These are phyloP conservation scores for Antechinus stuartii DNA, from an alignment of 2,113 vertebrate species.

Conservation along the genomic window DNA sequence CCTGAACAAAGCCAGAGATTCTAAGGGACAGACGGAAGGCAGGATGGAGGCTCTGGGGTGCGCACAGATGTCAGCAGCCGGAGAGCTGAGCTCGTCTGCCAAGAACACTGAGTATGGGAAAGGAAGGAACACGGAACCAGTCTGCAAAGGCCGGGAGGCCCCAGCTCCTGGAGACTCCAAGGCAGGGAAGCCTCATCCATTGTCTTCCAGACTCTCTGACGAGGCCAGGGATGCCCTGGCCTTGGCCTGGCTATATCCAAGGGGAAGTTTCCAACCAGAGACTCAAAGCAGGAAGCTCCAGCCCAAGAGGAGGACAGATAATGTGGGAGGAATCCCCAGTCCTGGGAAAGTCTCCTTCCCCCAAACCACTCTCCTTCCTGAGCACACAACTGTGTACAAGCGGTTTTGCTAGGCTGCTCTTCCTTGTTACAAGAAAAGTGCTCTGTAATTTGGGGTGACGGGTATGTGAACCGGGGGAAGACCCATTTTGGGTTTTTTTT, in stretches of 20 bases:
- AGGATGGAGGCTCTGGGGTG: not conserved
- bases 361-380: not conserved
- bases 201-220: not conserved
- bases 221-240: not conserved
- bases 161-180: not conserved
- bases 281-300: not conserved
- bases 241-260: not conserved
- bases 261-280: not conserved
- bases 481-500: not conserved
- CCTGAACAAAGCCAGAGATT: not conserved
- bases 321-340: not conserved
- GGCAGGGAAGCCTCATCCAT: not conserved
- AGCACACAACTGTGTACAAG: not conserved
- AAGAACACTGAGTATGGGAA: not conserved
- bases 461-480: not conserved
- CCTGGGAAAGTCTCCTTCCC: not conserved
- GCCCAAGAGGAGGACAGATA: not conserved
- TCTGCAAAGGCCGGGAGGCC: not conserved
- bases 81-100: not conserved
- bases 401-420: not conserved
- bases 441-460: not conserved
- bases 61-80: not conserved
- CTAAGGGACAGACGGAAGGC: not conserved
- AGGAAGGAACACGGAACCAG: not conserved
- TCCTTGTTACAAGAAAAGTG: not conserved